Percentiles rank a stretch among this genome's conserved stretches.
Conservation (phyloP, 2,888 invertebrate species). For the Ischnus inquisitorius region DNA sequence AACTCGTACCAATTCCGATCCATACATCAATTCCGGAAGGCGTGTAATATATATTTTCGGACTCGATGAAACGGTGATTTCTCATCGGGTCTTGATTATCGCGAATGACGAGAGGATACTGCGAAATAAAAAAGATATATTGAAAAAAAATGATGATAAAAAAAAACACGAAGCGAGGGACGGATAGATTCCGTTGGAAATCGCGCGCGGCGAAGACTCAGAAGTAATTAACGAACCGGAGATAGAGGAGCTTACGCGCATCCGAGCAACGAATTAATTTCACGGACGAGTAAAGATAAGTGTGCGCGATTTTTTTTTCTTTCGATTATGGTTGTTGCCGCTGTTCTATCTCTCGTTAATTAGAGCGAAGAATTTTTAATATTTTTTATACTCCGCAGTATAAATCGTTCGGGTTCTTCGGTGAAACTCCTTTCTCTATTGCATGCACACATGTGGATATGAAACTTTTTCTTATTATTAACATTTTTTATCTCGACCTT, state of each 20-base stretch:
- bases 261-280: conserved; percentile 65
- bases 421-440: conserved; percentile 21
- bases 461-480: conserved; percentile 3
- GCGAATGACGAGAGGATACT: background rate
- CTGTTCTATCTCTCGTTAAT: conserved; percentile 58
- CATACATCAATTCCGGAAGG: conserved; percentile 56
- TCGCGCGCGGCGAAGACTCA: background rate
- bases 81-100: conserved; percentile 36
- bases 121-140: background rate
- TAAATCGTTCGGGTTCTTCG: background rate
- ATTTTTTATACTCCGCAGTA: background rate
- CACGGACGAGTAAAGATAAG: conserved; percentile 57
- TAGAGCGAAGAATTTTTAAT: conserved; percentile 40
- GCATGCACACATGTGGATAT: background rate
- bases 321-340: background rate
- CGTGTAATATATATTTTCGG: conserved; percentile 45
- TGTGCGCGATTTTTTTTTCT: conserved; percentile 46
- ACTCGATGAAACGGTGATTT: conserved; percentile 49
- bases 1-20: background rate
- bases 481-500: conserved; percentile 40
- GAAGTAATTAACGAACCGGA: conserved; percentile 58
- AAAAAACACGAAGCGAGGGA: background rate
- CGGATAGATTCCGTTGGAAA: background rate
- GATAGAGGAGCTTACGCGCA: conserved; percentile 54
- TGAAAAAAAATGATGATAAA: background rate